Evolutionary conservation across 1,140 invertebrate species (phyloP), one percentile per base, ranked within the genome.

Genomic region (Prorops nasuta): DNA sequence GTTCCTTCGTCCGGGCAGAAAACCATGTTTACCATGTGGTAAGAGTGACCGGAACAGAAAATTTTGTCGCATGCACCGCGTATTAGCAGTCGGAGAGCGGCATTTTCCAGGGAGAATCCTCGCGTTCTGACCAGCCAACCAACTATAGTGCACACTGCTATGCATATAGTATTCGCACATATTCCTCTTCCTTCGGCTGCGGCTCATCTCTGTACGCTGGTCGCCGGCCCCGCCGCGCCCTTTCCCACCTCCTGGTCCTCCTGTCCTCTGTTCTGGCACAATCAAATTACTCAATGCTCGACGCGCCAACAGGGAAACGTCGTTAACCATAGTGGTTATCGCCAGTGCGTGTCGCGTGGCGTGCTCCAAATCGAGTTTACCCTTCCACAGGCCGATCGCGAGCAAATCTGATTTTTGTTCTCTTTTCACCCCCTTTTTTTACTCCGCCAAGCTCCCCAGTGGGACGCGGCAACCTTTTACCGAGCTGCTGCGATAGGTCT

Each of bases 291-390:
- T 58, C 67, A 63, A 60, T 71, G 66, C 67, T 69, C 63, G 63
- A 67, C 70, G 69, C 67, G 64, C 58, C 70, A 71, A 71, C 65
- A 63, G 58, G 64, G 62, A 71, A 74, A 72, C 67, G 70, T 72
- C 67, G 69, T 74, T 74, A 74, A 70, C 69, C 64, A 51, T 66
- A 67, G 54, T 58, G 63, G 70, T 74, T 74, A 72, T 69, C 64
- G 66, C 42, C 60, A 49, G 58, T 72, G 69, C 71, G 69, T 74
- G 67, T 67, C 70, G 70, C 60, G 68, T 67, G 67, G 66, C 68
- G 58, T 60, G 61, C 49, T 71, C 64, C 69, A 71, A 74, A 74
- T 74, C 64, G 68, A 74, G 60, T 72, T 74, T 67, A 56, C 66
- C 62, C 63, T 70, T 66, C 58, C 48, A 56, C 54, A 51, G n/a